phyloP scores from a whole-genome alignment of 2,888 invertebrate genomes.

The Bedellia somnulentella region DNA sequence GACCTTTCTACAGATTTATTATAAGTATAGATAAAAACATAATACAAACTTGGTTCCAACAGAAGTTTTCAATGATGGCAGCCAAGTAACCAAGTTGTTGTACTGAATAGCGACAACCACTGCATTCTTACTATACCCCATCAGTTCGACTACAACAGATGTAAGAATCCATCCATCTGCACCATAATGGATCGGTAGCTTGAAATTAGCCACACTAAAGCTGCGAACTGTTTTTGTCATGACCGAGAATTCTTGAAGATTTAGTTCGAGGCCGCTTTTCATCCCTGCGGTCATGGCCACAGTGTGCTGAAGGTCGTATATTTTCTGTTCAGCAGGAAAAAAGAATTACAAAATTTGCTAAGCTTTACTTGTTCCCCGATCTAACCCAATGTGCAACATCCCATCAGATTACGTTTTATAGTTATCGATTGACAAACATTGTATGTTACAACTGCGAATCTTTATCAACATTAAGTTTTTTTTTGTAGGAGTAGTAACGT shows the following conservation, averaged over 20 bases:
- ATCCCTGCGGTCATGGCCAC: slow-evolving; percentile 33
- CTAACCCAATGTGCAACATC: too few species aligned
- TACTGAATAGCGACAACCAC: slow-evolving; percentile 61
- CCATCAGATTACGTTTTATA: too few species aligned
- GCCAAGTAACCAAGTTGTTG: slow-evolving; percentile 63
- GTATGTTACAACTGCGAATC: too few species aligned
- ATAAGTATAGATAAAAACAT: too few species aligned
- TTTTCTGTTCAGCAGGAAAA: too few species aligned
- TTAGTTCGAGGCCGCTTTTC: slow-evolving; percentile 24
- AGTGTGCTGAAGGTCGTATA: slow-evolving; percentile 43
- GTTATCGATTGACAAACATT: too few species aligned
- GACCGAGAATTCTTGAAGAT: slow-evolving; percentile 30
- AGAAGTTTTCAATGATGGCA: slow-evolving; percentile 62
- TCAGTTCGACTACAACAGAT: slow-evolving; percentile 37
- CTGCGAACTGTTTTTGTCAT: slow-evolving; percentile 26
- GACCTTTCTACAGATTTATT: too few species aligned
- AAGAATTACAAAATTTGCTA: too few species aligned
- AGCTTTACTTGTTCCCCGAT: too few species aligned
- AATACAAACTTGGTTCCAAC: slow-evolving; percentile 66
- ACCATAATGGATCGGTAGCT: slow-evolving; percentile 17
- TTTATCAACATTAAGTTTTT: too few species aligned
- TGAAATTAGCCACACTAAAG: slow-evolving; percentile 34
- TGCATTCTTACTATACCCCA: slow-evolving; percentile 25
- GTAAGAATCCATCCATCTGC: slow-evolving; percentile 32
- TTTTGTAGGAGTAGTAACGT: too few species aligned